A percentile compares a stretch with the other conserved stretches of the same genome.
These are phyloP conservation scores for Columba janthina DNA, from an alignment of 2,113 vertebrate species.

Conservation along the genomic window DNA sequence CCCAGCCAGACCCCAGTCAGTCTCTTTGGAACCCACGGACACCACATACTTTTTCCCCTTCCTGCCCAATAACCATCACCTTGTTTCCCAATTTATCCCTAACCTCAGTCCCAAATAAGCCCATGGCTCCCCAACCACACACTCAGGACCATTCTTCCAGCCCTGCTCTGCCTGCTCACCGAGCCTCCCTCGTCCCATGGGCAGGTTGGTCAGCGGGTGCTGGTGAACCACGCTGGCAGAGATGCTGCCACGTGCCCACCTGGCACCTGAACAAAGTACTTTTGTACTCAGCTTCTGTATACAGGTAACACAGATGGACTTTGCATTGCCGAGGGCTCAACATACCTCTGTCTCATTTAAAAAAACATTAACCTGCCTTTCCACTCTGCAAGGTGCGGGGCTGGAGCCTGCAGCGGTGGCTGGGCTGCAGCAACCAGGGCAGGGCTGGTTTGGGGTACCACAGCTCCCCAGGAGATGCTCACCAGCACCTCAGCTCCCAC, in stretches of 20 bases:
- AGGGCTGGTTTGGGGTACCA: not conserved
- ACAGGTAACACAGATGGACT: not conserved
- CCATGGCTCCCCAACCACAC: not conserved
- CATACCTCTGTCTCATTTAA: not conserved
- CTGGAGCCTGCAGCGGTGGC: not conserved
- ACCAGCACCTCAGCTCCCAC: not conserved
- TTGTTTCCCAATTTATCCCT: not conserved
- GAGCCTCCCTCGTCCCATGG: rapidly evolving
- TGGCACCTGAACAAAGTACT: not conserved
- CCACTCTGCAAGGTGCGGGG: not conserved
- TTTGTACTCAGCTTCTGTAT: not conserved
- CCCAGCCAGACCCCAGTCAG: not conserved
- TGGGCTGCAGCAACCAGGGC: not conserved
- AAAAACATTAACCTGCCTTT: not conserved
- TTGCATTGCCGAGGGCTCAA: not conserved
- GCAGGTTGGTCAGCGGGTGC: rapidly evolving
- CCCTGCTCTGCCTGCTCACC: not conserved
- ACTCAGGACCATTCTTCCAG: not conserved
- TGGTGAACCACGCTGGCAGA: not conserved
- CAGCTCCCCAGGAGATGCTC: not conserved
- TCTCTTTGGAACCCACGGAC: not conserved
- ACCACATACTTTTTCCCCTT: not conserved
- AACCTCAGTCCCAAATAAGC: not conserved
- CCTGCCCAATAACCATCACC: not conserved
- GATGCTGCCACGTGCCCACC: not conserved